A percentile compares a stretch with the other conserved stretches of the same genome.
These are phyloP conservation scores for Cryptocephalus primarius DNA, from an alignment of 2,888 invertebrate species.

Conservation along the genomic window DNA sequence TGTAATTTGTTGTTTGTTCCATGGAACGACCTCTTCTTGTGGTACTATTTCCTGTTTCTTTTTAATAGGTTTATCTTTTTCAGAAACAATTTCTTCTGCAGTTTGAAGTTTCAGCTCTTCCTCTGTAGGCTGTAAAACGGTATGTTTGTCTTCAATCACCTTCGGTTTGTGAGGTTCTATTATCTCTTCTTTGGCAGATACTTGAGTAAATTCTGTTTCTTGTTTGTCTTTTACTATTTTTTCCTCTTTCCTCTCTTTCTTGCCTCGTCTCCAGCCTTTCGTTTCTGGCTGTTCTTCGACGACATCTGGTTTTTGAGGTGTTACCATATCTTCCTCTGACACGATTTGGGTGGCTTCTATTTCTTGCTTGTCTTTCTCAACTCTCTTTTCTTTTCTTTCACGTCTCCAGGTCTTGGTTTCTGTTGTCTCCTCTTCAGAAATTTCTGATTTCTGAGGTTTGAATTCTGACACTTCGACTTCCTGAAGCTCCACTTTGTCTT, in stretches of 20 bases:
- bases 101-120: conserved; percentile 36
- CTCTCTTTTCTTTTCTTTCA: background rate
- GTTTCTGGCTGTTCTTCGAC: conserved; percentile 5
- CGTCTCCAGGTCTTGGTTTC: conserved; percentile 1
- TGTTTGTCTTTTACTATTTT: no score
- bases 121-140: background rate
- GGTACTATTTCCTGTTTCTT: conserved; percentile 36
- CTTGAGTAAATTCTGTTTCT: no score
- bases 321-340: conserved; percentile 14
- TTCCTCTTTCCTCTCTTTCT: background rate
- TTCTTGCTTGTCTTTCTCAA: background rate
- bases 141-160: background rate
- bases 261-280: background rate
- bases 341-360: conserved; percentile 25
- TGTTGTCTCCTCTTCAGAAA: background rate
- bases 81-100: conserved; percentile 26
- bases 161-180: background rate
- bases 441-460: background rate
- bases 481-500: background rate
- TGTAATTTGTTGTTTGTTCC: conserved; percentile 51
- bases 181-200: conserved; percentile 23
- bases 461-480: background rate
- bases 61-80: background rate
- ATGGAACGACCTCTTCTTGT: conserved; percentile 30
- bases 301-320: conserved; percentile 10